Conservation (phyloP, 2,797 vertebrate genomes). For the Agapornis canus region DNA sequence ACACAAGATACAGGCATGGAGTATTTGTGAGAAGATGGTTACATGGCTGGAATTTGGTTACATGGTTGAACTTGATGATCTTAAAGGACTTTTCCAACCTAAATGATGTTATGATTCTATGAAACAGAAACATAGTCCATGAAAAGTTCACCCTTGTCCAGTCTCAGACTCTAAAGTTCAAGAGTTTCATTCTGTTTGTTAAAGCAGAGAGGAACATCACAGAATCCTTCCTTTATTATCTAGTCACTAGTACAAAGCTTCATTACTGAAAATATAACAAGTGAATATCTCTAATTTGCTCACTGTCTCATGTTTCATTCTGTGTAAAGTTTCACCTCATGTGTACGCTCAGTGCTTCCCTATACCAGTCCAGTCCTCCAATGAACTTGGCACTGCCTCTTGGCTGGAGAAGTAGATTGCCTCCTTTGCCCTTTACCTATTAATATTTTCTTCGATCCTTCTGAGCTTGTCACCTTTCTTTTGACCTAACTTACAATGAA, state of each 20-base stretch:
- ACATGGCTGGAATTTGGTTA: background rate
- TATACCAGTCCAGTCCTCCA: background rate
- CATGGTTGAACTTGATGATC: background rate
- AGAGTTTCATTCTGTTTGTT: background rate
- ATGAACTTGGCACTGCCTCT: background rate
- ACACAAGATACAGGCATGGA: background rate
- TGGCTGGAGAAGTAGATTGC: background rate
- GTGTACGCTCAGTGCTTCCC: background rate
- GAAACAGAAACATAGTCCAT: background rate
- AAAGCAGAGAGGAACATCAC: background rate
- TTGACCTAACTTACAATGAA: background rate
- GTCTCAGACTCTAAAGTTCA: background rate
- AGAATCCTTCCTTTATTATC: background rate
- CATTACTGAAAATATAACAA: background rate
- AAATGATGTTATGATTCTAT: background rate
- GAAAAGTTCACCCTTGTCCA: background rate
- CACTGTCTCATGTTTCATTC: background rate
- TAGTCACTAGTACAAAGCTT: background rate
- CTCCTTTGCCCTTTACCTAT: background rate
- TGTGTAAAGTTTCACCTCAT: background rate
- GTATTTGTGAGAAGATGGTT: background rate
- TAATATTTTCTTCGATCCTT: background rate
- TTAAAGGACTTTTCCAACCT: background rate
- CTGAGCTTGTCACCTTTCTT: background rate
- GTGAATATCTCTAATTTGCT: background rate